phyloP scores from a whole-genome alignment of 2,113 vertebrate genomes.

The Panthera leo region DNA sequence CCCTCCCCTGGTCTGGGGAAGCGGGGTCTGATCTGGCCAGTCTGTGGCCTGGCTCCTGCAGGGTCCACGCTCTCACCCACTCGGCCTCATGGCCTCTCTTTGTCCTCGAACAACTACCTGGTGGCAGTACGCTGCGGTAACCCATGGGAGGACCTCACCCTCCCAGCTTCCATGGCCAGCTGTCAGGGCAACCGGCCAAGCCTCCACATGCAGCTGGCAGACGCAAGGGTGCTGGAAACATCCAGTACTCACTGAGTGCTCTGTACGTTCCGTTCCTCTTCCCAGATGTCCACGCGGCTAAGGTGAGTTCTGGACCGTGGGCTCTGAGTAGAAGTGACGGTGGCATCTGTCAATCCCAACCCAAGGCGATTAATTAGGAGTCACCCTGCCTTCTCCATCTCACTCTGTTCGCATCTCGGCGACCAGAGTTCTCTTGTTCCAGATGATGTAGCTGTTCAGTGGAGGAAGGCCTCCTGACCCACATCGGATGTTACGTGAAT shows the following conservation, averaged over 20 bases:
- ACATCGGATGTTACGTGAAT: not conserved
- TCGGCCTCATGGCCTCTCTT: not conserved
- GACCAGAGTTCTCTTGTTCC: not conserved
- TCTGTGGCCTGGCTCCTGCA: not conserved
- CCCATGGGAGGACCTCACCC: not conserved
- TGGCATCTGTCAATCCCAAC: not conserved
- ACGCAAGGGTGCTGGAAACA: rapidly evolving
- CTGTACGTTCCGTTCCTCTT: not conserved
- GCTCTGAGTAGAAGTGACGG: not conserved
- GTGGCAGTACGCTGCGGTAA: not conserved
- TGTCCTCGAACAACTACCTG: not conserved
- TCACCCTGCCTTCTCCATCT: not conserved
- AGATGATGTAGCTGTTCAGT: not conserved
- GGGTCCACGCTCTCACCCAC: not conserved
- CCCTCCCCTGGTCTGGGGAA: not conserved
- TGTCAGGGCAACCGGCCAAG: not conserved
- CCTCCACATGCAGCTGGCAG: not conserved
- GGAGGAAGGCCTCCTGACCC: not conserved
- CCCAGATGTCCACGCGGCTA: not conserved
- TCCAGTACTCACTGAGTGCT: not conserved
- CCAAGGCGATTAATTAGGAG: not conserved
- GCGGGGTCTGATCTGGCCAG: not conserved
- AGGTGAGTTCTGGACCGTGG: not conserved
- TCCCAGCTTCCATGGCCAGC: not conserved
- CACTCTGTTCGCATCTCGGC: not conserved